Evolutionary conservation across 1,140 invertebrate species (phyloP).

Genomic region (Drosophila carrolli): DNA sequence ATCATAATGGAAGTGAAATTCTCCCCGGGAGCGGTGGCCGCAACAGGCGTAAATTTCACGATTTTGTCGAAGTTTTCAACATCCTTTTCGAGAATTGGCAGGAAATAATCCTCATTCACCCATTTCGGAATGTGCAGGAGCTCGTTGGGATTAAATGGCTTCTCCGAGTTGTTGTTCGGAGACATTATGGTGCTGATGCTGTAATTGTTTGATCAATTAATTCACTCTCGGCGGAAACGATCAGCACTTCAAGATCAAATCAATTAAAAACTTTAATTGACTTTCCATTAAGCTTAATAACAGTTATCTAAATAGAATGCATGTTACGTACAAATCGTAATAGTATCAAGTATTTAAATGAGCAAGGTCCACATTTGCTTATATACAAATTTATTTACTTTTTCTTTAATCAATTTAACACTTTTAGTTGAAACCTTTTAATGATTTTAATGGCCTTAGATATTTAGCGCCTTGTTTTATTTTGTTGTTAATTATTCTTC

Average conservation of each 20-base stretch:
- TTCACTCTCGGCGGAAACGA: constrained; percentile 1
- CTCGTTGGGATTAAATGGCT: constrained; percentile 62
- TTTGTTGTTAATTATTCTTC: too few species aligned
- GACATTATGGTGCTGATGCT: constrained; percentile 51
- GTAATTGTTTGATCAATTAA: constrained; percentile 16
- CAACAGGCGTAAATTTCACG: constrained; percentile 57
- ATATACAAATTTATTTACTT: too few species aligned
- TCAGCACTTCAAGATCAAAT: constrained; percentile 18
- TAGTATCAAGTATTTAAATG: background rate
- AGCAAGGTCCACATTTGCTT: background rate
- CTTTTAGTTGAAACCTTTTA: too few species aligned
- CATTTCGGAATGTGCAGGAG: constrained; percentile 78
- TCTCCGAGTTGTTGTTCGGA: constrained; percentile 36
- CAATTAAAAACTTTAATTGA: constrained; percentile 9
- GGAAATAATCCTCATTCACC: constrained; percentile 85
- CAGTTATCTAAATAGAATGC: background rate
- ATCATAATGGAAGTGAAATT: constrained; percentile 78
- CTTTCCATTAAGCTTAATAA: background rate
- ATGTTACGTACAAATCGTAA: background rate
- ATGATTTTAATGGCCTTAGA: too few species aligned
- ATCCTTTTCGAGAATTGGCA: constrained; percentile 83
- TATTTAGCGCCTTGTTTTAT: too few species aligned
- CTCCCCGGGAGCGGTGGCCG: constrained; percentile 73
- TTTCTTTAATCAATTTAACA: too few species aligned
- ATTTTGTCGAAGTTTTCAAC: constrained; percentile 50